Evolutionary conservation across 2,797 vertebrate species (phyloP).

Genomic region (Gastrophryne carolinensis): DNA sequence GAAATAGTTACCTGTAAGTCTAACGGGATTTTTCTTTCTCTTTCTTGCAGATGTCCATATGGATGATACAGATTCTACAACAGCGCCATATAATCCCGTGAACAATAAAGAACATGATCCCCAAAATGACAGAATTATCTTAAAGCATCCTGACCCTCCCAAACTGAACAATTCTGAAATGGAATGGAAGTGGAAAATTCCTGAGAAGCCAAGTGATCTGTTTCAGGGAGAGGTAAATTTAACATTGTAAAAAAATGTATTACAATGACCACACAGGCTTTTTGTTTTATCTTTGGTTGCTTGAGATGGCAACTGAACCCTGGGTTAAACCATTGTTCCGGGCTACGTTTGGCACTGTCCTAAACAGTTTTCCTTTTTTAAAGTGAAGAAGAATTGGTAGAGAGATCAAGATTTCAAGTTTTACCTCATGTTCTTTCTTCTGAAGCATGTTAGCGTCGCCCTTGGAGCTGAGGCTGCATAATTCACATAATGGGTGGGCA

Average conservation of each 20-base stretch:
- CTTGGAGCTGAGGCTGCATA: too few relatives aligned
- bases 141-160: background rate
- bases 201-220: constrained; percentile 30
- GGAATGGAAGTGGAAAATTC: constrained; percentile 45
- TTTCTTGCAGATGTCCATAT: constrained; percentile 10
- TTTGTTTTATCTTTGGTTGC: too few relatives aligned
- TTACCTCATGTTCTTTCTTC: too few relatives aligned
- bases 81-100: background rate
- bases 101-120: background rate
- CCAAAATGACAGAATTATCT: background rate
- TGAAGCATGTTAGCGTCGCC: too few relatives aligned
- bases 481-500: too few relatives aligned
- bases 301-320: too few relatives aligned
- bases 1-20: background rate
- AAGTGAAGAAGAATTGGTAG: too few relatives aligned
- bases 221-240: constrained; percentile 29
- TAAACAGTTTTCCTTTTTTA: too few relatives aligned
- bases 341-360: too few relatives aligned
- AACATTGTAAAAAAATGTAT: background rate
- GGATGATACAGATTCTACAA: constrained; percentile 6
- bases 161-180: background rate
- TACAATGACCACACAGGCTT: too few relatives aligned
- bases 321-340: too few relatives aligned
- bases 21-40: background rate
- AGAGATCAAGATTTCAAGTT: too few relatives aligned